Evolutionary conservation across 23 tunicate species (phyloP), one percentile per base, ranked within the genome.

Genomic region (Clavelina lepadiformis): DNA sequence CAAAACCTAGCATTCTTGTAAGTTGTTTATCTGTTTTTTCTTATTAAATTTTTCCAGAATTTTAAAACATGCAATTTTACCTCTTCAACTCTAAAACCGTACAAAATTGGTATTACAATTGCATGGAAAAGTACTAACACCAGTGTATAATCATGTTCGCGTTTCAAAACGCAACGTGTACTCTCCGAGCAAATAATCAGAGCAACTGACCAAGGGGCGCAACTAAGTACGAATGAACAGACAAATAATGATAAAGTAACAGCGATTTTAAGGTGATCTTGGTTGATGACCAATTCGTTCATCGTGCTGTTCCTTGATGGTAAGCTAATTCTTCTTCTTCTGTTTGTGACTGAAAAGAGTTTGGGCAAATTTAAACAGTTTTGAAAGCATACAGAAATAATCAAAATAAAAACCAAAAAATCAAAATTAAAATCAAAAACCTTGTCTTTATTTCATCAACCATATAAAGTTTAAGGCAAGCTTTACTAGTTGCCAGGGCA

Each of bases 141-240:
- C 33, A 78, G 44, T 13, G 77, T 65, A 54, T 86, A 78, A 35
- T 71, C 95, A 30, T 61, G 68, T 26, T 65, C 53, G 25, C 36
- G 35, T 46, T 78, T 72, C 41, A 80, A 28, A 1, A 31, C 55
- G 27, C 95, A 86, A 0, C 36, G 28, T 33, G 23, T 21, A 56
- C 25, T 15, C 37, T 63, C 55, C 15, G 36, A 57, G 52, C 95
- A 86, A 2, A 75, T 23, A 15, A 79, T 11, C 28, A 86, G 63
- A 2, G 81, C 77, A 62, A 73, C 38, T 3, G 95, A 74, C 95
- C 95, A 86, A 1, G 95, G 95, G 25, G 68, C 71, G 45, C 86
- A 78, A 59, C 86, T 86, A 20, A 79, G 31, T n/a, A 76, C 54
- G 38, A 76, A 83, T 5, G 91, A 75, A 34, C 31, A 44, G 8